phyloP scores from a whole-genome alignment of 2,113 vertebrate genomes.

The Lanius collurio region DNA sequence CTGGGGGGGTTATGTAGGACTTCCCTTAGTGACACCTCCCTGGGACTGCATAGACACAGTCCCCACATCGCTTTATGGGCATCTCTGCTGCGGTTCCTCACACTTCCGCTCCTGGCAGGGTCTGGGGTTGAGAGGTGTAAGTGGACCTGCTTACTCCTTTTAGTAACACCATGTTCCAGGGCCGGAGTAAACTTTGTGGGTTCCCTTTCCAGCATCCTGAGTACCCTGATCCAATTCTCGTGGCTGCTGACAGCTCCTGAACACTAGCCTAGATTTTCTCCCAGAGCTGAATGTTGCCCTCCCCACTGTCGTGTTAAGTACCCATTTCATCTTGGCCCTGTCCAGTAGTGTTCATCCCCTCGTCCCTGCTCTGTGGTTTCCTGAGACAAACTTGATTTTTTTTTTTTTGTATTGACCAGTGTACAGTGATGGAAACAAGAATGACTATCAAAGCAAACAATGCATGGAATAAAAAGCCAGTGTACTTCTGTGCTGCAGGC shows the following conservation, averaged over 20 bases:
- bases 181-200: background rate
- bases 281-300: slow-evolving; percentile 56
- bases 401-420: slow-evolving; percentile 78
- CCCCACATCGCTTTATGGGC: accelerated
- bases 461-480: slow-evolving; percentile 97
- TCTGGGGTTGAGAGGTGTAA: background rate
- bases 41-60: background rate
- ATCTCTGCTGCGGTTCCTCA: accelerated
- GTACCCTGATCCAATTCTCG: background rate
- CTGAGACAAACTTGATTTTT: slow-evolving; percentile 64
- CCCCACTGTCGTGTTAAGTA: slow-evolving; percentile 55
- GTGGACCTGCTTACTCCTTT: background rate
- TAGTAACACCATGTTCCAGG: background rate
- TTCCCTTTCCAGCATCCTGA: background rate
- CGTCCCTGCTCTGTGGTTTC: slow-evolving; percentile 33
- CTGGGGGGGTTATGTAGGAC: background rate
- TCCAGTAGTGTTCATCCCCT: slow-evolving; percentile 49
- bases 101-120: background rate
- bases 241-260: slow-evolving; percentile 52
- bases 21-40: background rate
- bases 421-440: slow-evolving; percentile 83
- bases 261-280: slow-evolving; percentile 47
- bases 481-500: slow-evolving; percentile 79
- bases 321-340: slow-evolving; percentile 60
- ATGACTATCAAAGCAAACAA: slow-evolving; percentile 89